Base-by-base conservation (phyloP, 2,888 invertebrate species). In the Lampropteryx suffumata region DNA sequence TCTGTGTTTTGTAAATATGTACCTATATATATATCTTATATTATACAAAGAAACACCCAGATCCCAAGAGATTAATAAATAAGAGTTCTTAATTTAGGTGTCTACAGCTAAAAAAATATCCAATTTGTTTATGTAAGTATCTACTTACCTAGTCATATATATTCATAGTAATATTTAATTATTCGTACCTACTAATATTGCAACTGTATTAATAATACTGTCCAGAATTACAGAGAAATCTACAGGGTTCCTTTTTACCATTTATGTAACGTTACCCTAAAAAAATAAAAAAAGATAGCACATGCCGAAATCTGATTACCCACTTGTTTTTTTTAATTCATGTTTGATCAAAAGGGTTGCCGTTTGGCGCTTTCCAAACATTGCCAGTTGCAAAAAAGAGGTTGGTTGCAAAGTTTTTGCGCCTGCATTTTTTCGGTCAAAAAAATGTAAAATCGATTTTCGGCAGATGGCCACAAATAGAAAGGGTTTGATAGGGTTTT, bases 251-350 rank as follows among this genome's bases (percentile, higher is more conserved):
- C 11, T 6, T 12, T n/a, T 2, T 28, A 7, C 1, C 26, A 7
- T 0, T 33, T 26, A 0, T 2, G 14, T 14, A 5, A 37, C 33
- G 44, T 55, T 42, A 21, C 54, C 50, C 50, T 49, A 13, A 43
- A 50, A 65, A 73, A 75, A 21, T 32, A 55, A 59, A 87, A 37
- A 84, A 81, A 72, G 76, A 82, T 73, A 84, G 82, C 89, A 88
- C 88, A 90, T 90, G 89, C 80, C 85, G 88, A 90, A 89, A 89
- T 89, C 87, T 86, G 88, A 90, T 90, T 88, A 87, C 82, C 69
- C 78, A 41, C 41, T 51, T 40, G 46, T 33, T 51, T 51, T 51
- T 46, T 46, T 46, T 37, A 14, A 50, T 32, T 41, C 75, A 71
- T 84, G 74, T 86, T 87, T 81, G 80, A 82, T 84, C 76, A 88